A percentile compares a stretch with the other conserved stretches of the same genome.
These are phyloP conservation scores for Drosophila asahinai DNA, from an alignment of 1,140 invertebrate species.

Conservation along the genomic window DNA sequence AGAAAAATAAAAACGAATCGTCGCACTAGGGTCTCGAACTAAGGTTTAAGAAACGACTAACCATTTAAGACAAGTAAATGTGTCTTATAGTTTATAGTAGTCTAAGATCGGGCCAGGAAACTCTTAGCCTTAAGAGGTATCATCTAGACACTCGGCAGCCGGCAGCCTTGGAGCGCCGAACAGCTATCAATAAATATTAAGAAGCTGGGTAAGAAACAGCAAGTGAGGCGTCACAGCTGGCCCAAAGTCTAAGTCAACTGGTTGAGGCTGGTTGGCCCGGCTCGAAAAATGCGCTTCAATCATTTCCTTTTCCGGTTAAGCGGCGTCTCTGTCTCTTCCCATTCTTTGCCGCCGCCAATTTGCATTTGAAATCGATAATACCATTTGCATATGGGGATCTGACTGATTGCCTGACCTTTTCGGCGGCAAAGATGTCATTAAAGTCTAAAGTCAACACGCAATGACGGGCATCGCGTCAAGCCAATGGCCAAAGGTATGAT, in stretches of 20 bases:
- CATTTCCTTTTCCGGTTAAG: constrained; percentile 80
- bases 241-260: constrained; percentile 32
- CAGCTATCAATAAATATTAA: constrained; percentile 40
- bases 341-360: constrained; percentile 46
- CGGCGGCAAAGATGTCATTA: constrained; percentile 12
- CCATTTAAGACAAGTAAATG: not conserved
- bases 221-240: constrained; percentile 13
- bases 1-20: not conserved
- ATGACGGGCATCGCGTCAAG: constrained; percentile 13
- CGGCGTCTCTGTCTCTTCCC: constrained; percentile 40
- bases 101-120: not conserved
- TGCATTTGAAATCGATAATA: constrained; percentile 62
- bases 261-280: constrained; percentile 11
- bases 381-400: constrained; percentile 62
- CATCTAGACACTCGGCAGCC: not conserved
- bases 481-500: constrained; percentile 1
- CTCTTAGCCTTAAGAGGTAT: not conserved
- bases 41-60: not conserved
- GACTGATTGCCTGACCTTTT: constrained; percentile 63
- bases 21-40: not conserved
- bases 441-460: constrained; percentile 4
- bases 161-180: constrained; percentile 25
- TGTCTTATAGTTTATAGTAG: no score
- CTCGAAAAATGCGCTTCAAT: constrained; percentile 60
- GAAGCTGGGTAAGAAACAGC: constrained; percentile 27